Percentiles rank a stretch among this genome's conserved stretches.
Evolutionary conservation across 2,113 vertebrate species (phyloP).

Genomic region (Chloropsis cyanopogon): DNA sequence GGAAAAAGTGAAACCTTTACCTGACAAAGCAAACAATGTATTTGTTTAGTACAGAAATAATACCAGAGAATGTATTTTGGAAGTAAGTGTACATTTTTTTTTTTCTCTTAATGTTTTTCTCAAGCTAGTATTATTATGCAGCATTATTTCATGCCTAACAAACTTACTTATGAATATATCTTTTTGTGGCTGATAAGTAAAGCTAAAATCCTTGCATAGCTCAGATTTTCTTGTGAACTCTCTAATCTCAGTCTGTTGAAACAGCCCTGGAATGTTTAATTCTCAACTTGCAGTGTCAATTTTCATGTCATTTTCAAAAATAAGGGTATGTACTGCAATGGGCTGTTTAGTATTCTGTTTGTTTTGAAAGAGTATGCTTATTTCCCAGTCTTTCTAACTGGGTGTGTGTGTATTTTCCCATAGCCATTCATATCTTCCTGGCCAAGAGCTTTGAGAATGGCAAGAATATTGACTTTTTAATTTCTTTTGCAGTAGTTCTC

Average conservation of each 20-base stretch:
- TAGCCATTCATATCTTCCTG: background rate
- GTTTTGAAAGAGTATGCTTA: background rate
- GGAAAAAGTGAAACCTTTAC: background rate
- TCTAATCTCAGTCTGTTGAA: background rate
- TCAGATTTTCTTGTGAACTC: background rate
- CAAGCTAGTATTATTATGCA: background rate
- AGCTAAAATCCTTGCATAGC: background rate
- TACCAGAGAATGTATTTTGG: background rate
- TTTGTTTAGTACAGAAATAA: background rate
- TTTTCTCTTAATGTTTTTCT: background rate
- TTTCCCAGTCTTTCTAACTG: background rate
- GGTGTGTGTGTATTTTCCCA: background rate
- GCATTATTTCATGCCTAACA: background rate
- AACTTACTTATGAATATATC: background rate
- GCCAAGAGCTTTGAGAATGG: background rate
- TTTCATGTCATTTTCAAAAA: background rate
- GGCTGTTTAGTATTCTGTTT: background rate
- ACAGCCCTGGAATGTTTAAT: background rate
- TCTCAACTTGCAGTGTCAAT: background rate
- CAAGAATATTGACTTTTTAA: background rate
- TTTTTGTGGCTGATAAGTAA: background rate
- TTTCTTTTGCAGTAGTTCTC: background rate
- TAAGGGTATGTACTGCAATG: background rate
- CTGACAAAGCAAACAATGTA: background rate
- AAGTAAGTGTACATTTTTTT: background rate